Conservation (phyloP, 2,888 invertebrate genomes). For the Lepas anatifera region DNA sequence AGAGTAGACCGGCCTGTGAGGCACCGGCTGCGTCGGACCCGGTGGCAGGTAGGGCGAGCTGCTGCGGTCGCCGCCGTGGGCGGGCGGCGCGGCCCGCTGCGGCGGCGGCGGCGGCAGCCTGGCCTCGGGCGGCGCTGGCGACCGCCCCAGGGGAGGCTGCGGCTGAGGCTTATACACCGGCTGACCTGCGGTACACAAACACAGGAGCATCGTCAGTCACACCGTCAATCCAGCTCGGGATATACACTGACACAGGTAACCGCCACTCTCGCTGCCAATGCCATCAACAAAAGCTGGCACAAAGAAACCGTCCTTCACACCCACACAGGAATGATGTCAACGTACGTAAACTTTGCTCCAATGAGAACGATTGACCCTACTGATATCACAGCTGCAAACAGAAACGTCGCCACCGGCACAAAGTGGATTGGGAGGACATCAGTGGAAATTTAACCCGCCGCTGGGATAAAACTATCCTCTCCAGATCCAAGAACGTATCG, state of each 20-base stretch:
- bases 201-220: background rate
- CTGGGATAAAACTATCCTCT: too few species aligned
- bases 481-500: too few species aligned
- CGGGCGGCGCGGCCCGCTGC: background rate
- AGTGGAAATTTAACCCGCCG: too few species aligned
- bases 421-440: too few species aligned
- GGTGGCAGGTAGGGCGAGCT: background rate
- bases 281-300: too few species aligned
- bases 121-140: slow-evolving; percentile 23
- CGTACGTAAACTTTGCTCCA: too few species aligned
- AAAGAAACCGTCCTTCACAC: too few species aligned
- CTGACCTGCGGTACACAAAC: background rate
- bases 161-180: slow-evolving; percentile 28
- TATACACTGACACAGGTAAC: background rate
- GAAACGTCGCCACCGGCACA: too few species aligned
- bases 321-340: too few species aligned
- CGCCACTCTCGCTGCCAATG: too few species aligned
- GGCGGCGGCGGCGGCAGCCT: slow-evolving; percentile 28
- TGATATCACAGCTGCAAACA: too few species aligned
- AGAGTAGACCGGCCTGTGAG: background rate
- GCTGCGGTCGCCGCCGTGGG: slow-evolving; percentile 5
- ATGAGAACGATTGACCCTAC: too few species aligned
- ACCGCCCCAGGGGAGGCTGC: slow-evolving; percentile 24
- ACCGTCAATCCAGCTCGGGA: background rate
- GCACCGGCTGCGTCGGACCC: background rate